These are phyloP conservation scores for Hydriomena furcata DNA, from an alignment of 2,888 invertebrate genomes.

Conservation along the genomic window DNA sequence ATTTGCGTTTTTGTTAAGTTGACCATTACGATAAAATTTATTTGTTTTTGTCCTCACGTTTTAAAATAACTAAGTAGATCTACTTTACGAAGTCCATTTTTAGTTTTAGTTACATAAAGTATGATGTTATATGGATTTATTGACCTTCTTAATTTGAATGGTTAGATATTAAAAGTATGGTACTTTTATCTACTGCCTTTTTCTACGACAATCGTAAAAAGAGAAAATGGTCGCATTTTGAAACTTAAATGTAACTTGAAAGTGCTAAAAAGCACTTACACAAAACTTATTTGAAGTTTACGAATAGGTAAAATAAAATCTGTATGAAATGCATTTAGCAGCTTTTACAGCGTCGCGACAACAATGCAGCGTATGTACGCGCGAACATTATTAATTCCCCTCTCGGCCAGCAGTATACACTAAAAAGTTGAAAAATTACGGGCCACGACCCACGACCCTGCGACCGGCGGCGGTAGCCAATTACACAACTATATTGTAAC, in stretches of 20 bases:
- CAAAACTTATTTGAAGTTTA: slow-evolving; percentile 5
- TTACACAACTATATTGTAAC: slow-evolving; percentile 6
- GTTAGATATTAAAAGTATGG: too few relatives aligned
- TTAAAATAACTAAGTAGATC: neutral
- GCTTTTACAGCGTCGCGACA: neutral
- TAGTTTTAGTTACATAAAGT: too few relatives aligned
- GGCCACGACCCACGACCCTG: neutral
- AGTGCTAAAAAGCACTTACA: slow-evolving; percentile 12
- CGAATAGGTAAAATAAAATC: neutral
- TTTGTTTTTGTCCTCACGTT: neutral
- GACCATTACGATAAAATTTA: neutral
- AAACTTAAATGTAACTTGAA: neutral
- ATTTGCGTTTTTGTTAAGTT: slow-evolving; percentile 18
- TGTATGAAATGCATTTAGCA: neutral
- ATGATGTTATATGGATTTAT: too few relatives aligned
- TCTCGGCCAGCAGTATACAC: neutral
- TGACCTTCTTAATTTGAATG: too few relatives aligned
- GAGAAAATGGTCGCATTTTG: neutral
- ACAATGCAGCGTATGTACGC: neutral
- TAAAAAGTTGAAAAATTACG: slow-evolving; percentile 11
- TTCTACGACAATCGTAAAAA: neutral
- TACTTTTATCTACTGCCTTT: too few relatives aligned
- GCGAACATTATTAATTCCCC: slow-evolving; percentile 6
- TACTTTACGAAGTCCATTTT: too few relatives aligned
- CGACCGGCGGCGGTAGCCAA: slow-evolving; percentile 1